These are phyloP conservation scores for Colossoma macropomum DNA, from an alignment of 2,113 vertebrate genomes.

Conservation along the genomic window DNA sequence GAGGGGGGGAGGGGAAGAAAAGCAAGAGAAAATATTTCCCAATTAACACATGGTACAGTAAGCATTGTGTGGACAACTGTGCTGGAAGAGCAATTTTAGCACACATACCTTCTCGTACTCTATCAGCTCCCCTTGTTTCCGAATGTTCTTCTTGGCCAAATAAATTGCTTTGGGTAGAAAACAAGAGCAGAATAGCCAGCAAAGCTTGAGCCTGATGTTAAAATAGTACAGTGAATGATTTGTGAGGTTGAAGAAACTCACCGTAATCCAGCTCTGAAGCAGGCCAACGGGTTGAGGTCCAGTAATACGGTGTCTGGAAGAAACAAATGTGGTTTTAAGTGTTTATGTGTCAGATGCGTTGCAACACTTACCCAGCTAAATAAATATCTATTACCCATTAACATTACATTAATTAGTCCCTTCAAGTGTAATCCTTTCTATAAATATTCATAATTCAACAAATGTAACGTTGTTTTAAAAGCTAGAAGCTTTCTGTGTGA, in stretches of 20 bases:
- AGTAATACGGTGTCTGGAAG: slow-evolving; percentile 91
- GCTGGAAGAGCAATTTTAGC: not conserved
- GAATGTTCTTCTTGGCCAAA: slow-evolving; percentile 94
- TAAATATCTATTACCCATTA: too few relatives aligned
- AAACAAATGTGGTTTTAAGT: too few relatives aligned
- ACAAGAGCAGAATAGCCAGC: not conserved
- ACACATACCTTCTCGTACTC: slow-evolving; percentile 90
- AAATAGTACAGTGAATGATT: not conserved
- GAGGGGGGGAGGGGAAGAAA: not conserved
- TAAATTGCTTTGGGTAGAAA: slow-evolving; percentile 79
- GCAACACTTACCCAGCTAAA: too few relatives aligned
- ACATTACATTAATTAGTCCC: too few relatives aligned
- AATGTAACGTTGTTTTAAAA: too few relatives aligned
- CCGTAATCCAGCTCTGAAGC: slow-evolving; percentile 92
- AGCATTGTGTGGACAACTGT: not conserved
- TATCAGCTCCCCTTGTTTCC: slow-evolving; percentile 87
- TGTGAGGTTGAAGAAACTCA: slow-evolving; percentile 64
- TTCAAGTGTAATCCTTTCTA: too few relatives aligned
- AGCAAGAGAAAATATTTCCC: not conserved
- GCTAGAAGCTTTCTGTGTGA: too few relatives aligned
- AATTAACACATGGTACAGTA: not conserved
- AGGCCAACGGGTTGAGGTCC: slow-evolving; percentile 89
- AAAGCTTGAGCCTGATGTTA: not conserved
- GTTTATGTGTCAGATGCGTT: not conserved
- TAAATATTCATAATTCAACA: too few relatives aligned